Conservation (phyloP, 2,888 invertebrate species). For the Andricus curvator region DNA sequence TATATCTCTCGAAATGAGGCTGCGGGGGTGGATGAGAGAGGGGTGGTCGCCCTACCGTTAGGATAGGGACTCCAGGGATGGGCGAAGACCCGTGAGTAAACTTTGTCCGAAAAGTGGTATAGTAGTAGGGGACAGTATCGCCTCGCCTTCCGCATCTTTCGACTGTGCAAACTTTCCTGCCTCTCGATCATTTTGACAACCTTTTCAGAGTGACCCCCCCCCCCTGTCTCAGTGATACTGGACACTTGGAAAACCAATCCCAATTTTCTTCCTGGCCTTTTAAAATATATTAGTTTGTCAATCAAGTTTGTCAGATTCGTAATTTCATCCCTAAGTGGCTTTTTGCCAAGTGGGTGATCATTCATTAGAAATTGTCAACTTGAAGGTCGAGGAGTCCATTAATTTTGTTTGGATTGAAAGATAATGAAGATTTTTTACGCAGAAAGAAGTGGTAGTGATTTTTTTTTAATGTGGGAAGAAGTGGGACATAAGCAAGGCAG, state of each 20-base stretch:
- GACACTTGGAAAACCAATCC: slow-evolving; percentile 23
- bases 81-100: slow-evolving; percentile 4
- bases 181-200: slow-evolving; percentile 39
- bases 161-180: slow-evolving; percentile 33
- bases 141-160: slow-evolving; percentile 7
- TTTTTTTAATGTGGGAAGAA: not conserved
- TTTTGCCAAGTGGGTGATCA: slow-evolving; percentile 16
- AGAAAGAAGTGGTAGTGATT: not conserved
- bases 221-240: slow-evolving; percentile 3
- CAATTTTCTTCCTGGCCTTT: slow-evolving; percentile 19
- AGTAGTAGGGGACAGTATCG: slow-evolving; percentile 10
- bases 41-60: slow-evolving; percentile 6
- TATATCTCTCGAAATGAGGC: slow-evolving; percentile 24
- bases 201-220: slow-evolving; percentile 10
- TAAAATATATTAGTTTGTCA: slow-evolving; percentile 38
- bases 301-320: not conserved
- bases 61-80: not conserved
- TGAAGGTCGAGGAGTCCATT: not conserved
- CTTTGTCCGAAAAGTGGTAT: slow-evolving; percentile 19
- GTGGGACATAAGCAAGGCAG: not conserved
- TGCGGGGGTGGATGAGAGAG: slow-evolving; percentile 23
- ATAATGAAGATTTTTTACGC: not conserved
- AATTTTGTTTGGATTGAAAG: not conserved
- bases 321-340: not conserved
- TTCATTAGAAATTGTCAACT: slow-evolving; percentile 14